Conservation (phyloP, 2,888 invertebrate species). For the Watsonalla binaria region DNA sequence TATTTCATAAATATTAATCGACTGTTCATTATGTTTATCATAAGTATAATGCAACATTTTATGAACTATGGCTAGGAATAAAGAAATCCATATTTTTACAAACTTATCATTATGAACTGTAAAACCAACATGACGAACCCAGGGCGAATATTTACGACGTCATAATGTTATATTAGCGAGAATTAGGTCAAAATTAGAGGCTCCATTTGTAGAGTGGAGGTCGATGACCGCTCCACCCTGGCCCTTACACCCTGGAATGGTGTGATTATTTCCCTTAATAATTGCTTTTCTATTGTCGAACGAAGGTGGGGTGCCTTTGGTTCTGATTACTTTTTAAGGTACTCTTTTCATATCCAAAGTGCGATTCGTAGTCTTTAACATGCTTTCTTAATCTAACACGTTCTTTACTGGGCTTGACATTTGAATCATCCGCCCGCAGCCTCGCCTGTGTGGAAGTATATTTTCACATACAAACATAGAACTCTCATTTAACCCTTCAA, state of each 20-base stretch:
- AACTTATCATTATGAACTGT: constrained; percentile 12
- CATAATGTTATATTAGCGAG: constrained; percentile 11
- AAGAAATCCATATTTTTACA: too few species aligned
- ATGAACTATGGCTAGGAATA: too few species aligned
- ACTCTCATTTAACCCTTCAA: too few species aligned
- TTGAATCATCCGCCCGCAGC: too few species aligned
- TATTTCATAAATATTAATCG: too few species aligned
- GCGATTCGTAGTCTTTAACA: background rate
- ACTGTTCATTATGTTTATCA: too few species aligned
- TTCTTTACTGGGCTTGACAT: too few species aligned
- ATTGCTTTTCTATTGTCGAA: constrained; percentile 28
- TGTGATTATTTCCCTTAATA: constrained; percentile 35
- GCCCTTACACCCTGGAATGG: constrained; percentile 37
- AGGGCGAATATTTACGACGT: constrained; percentile 22
- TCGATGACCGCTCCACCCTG: constrained; percentile 28
- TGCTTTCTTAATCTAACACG: too few species aligned
- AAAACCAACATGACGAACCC: background rate
- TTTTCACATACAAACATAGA: too few species aligned
- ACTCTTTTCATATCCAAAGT: too few species aligned
- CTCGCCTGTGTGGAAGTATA: too few species aligned
- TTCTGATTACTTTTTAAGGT: background rate
- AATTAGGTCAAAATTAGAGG: constrained; percentile 34
- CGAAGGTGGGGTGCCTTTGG: constrained; percentile 11
- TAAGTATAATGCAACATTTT: too few species aligned
- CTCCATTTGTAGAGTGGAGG: constrained; percentile 29